These are phyloP conservation scores for Anorthoa munda DNA, from an alignment of 2,888 invertebrate species.

Conservation along the genomic window DNA sequence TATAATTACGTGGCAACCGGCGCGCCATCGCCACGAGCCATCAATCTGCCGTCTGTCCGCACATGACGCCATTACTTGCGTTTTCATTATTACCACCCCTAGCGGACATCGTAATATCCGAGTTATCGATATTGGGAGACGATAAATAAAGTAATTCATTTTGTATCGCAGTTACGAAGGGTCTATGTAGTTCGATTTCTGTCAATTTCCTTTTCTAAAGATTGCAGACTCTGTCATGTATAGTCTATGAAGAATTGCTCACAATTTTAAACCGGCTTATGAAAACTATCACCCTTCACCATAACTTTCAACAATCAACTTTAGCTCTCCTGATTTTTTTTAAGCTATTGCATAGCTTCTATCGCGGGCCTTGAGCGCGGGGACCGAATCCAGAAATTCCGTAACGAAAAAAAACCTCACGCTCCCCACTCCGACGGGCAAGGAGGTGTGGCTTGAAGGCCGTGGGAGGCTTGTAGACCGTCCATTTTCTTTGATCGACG, in stretches of 20 bases:
- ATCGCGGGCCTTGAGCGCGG: too few species aligned
- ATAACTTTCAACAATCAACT: not conserved
- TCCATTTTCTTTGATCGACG: too few species aligned
- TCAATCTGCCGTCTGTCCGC: conserved; percentile 72
- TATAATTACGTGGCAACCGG: conserved; percentile 62
- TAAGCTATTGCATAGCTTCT: too few species aligned
- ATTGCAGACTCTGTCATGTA: not conserved
- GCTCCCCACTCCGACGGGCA: too few species aligned
- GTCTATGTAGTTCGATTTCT: not conserved
- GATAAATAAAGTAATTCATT: conserved; percentile 3
- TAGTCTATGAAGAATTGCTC: not conserved
- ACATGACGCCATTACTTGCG: conserved; percentile 73
- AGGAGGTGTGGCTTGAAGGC: too few species aligned
- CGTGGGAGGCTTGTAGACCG: too few species aligned
- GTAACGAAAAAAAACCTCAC: too few species aligned
- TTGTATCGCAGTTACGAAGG: not conserved
- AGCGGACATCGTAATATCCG: conserved; percentile 6
- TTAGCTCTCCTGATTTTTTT: too few species aligned
- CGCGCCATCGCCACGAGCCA: conserved; percentile 56
- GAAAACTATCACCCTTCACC: not conserved
- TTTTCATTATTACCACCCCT: conserved; percentile 62
- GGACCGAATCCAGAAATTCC: too few species aligned
- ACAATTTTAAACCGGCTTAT: not conserved
- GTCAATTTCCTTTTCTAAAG: not conserved
- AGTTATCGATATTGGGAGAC: conserved; percentile 26